Percentiles rank a stretch among this genome's conserved stretches.
phyloP scores from a whole-genome alignment of 2,888 invertebrate genomes.

The Tromatobia lineatoria region DNA sequence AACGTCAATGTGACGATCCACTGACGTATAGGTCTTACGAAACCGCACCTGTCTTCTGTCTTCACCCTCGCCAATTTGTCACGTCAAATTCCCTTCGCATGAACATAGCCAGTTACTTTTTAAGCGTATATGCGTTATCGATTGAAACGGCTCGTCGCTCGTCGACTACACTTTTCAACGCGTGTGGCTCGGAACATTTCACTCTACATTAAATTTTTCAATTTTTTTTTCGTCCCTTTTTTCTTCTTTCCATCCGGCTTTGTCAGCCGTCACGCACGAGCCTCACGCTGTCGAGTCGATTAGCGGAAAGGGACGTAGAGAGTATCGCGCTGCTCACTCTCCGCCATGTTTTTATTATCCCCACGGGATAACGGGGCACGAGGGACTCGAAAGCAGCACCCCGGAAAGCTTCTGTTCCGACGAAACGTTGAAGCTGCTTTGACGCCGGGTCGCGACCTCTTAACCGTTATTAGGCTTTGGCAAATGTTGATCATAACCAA shows the following conservation, averaged over 20 bases:
- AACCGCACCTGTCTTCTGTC: neutral
- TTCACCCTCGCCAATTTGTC: slow-evolving; percentile 2
- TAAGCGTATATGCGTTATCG: slow-evolving; percentile 1
- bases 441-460: slow-evolving; percentile 46
- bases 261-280: slow-evolving; percentile 26
- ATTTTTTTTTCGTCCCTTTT: slow-evolving; percentile 17
- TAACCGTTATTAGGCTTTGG: slow-evolving; percentile 38
- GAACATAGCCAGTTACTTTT: neutral
- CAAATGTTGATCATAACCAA: slow-evolving; percentile 51
- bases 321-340: slow-evolving; percentile 43
- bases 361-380: slow-evolving; percentile 22
- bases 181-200: slow-evolving; percentile 26
- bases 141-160: neutral
- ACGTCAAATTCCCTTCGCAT: neutral
- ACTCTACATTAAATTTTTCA: slow-evolving; percentile 32
- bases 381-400: neutral
- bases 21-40: neutral
- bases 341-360: slow-evolving; percentile 31
- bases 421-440: slow-evolving; percentile 36
- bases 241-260: slow-evolving; percentile 9
- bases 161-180: slow-evolving; percentile 5
- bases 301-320: slow-evolving; percentile 37
- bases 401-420: slow-evolving; percentile 26
- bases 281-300: slow-evolving; percentile 44
- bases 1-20: neutral